These are phyloP conservation scores for Pandemis corylana DNA, from an alignment of 2,888 invertebrate genomes.

Conservation along the genomic window DNA sequence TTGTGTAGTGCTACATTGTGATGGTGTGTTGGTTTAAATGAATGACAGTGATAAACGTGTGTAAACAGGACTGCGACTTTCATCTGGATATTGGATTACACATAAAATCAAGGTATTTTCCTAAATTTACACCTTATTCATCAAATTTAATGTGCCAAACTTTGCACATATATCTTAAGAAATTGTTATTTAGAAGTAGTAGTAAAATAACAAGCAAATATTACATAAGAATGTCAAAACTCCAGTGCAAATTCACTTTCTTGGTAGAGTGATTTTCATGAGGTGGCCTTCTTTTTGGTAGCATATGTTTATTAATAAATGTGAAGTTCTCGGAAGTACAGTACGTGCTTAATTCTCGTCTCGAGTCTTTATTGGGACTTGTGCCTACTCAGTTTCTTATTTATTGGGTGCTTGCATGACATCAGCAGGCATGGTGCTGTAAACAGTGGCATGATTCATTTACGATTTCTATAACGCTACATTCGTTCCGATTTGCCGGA, in stretches of 20 bases:
- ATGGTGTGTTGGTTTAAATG: slow-evolving; percentile 78
- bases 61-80: slow-evolving; percentile 80
- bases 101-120: slow-evolving; percentile 82
- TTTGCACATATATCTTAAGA: slow-evolving; percentile 1
- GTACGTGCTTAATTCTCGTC: slow-evolving; percentile 52
- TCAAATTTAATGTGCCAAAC: background rate
- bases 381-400: slow-evolving; percentile 54
- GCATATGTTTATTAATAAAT: slow-evolving; percentile 54
- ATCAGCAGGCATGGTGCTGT: slow-evolving; percentile 75
- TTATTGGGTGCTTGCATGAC: slow-evolving; percentile 66
- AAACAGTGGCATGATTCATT: slow-evolving; percentile 74
- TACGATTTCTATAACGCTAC: slow-evolving; percentile 16
- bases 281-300: slow-evolving; percentile 50
- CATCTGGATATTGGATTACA: slow-evolving; percentile 84
- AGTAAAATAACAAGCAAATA: slow-evolving; percentile 56
- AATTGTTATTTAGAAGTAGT: slow-evolving; percentile 16
- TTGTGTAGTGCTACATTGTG: slow-evolving; percentile 82
- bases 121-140: slow-evolving; percentile 24
- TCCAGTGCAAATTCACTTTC: slow-evolving; percentile 34
- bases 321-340: slow-evolving; percentile 59
- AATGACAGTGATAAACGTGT: slow-evolving; percentile 79
- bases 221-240: slow-evolving; percentile 72
- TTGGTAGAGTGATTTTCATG: slow-evolving; percentile 33
- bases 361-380: slow-evolving; percentile 49
- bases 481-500: slow-evolving; percentile 19